Base-by-base conservation (phyloP, 2,113 vertebrate genomes). In the Trachemys scripta region DNA sequence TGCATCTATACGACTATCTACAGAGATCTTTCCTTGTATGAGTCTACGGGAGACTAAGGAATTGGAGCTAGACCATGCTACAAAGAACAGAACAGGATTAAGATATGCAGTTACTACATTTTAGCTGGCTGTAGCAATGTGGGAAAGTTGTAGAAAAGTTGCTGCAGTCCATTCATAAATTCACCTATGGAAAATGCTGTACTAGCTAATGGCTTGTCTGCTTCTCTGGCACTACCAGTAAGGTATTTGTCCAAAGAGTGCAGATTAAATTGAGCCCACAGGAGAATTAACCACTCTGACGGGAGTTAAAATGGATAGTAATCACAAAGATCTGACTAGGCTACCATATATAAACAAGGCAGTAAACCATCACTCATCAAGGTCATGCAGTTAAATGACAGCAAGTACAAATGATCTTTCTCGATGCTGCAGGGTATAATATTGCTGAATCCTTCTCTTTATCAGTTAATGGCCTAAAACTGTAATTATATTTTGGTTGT, bases 51-150 rank as follows among this genome's bases (percentile, higher is more conserved):
- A 87, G 35, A 45, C 80, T 4, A 57, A 89, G 69, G 27, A 49
- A 0, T 3, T 50, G 13, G 79, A 69, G 1, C 51, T 19, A 12
- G 5, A 29, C 2, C 29, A 0, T 4, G 4, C 6, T 62, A 8
- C 9, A n/a, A 54, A 57, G 78, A 20, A 7, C 0, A 49, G 65
- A 3, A 9, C 65, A 50, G 8, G 12, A 27, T 49, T 12, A 27
- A 10, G 9, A 45, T 2, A 54, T 16, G 47, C 17, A 7, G 24
- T 53, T 22, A 13, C 3, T 19, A 2, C 24, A 47, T 27, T 84
- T 29, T 8, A 4, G n/a, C 3, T 3, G 3, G 31, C 3, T 4
- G 5, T 54, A 57, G n/a, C 9, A 13, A 57, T 50, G 9, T 10
- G 3, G 82, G 69, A 57, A 35, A 5, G 4, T 20, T 24, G 14